A percentile compares a stretch with the other conserved stretches of the same genome.
phyloP scores from a whole-genome alignment of 2,113 vertebrate species.

The human region GRCh38 chr1:42634501-42635000 shows the following conservation, averaged over 20 bases:
- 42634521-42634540: background rate
- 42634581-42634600: background rate
- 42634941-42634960: background rate
- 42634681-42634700: background rate
- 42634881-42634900: background rate
- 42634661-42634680: background rate
- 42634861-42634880: background rate
- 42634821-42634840: background rate
- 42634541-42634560: background rate
- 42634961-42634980: background rate
- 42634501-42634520: background rate
- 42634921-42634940: background rate
- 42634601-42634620: background rate
- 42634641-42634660: background rate
- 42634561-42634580: background rate
- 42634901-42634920: background rate
- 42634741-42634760: background rate
- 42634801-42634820: background rate
- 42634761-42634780: background rate
- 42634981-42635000: background rate
- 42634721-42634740: background rate
- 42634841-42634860: background rate
- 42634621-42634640: background rate
- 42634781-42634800: constrained; percentile 5
- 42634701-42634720: background rate